phyloP scores from a whole-genome alignment of 2,888 invertebrate genomes.

The Octonoba sinensis region DNA sequence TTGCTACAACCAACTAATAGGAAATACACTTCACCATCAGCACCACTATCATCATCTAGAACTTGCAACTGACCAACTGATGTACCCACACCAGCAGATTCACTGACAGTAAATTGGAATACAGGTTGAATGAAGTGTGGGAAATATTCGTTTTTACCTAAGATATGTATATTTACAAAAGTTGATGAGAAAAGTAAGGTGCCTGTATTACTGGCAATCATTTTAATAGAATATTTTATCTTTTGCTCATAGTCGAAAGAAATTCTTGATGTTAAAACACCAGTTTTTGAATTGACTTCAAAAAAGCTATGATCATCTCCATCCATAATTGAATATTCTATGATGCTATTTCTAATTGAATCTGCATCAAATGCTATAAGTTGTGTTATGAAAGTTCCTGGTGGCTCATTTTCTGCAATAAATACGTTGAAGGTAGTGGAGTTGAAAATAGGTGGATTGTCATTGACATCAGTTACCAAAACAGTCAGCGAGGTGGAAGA shows the following conservation, averaged over 20 bases:
- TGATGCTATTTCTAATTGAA: slow-evolving; percentile 87
- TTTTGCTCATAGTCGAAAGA: slow-evolving; percentile 91
- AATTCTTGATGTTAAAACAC: slow-evolving; percentile 81
- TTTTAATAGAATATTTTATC: slow-evolving; percentile 80
- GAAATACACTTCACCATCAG: slow-evolving; percentile 89
- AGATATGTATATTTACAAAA: slow-evolving; percentile 81
- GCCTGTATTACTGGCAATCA: slow-evolving; percentile 89
- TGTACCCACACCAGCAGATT: slow-evolving; percentile 88
- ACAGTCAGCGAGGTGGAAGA: slow-evolving; percentile 86
- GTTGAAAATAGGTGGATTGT: slow-evolving; percentile 90
- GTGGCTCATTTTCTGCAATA: slow-evolving; percentile 85
- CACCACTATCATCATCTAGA: slow-evolving; percentile 88
- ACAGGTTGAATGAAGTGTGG: slow-evolving; percentile 90
- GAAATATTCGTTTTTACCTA: slow-evolving; percentile 89
- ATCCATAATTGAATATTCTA: slow-evolving; percentile 82
- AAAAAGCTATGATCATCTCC: slow-evolving; percentile 84
- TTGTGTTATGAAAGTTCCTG: slow-evolving; percentile 81
- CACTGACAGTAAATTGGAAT: slow-evolving; percentile 92
- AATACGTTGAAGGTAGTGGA: slow-evolving; percentile 82
- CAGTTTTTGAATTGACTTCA: slow-evolving; percentile 82
- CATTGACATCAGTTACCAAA: slow-evolving; percentile 91
- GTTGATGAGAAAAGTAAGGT: slow-evolving; percentile 81
- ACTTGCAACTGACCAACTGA: slow-evolving; percentile 89
- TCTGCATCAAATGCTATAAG: slow-evolving; percentile 86
- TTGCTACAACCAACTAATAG: slow-evolving; percentile 94